Evolutionary conservation across 2,113 vertebrate species (phyloP), one percentile per base, ranked within the genome.

Genomic region (Chaenocephalus aceratus): DNA sequence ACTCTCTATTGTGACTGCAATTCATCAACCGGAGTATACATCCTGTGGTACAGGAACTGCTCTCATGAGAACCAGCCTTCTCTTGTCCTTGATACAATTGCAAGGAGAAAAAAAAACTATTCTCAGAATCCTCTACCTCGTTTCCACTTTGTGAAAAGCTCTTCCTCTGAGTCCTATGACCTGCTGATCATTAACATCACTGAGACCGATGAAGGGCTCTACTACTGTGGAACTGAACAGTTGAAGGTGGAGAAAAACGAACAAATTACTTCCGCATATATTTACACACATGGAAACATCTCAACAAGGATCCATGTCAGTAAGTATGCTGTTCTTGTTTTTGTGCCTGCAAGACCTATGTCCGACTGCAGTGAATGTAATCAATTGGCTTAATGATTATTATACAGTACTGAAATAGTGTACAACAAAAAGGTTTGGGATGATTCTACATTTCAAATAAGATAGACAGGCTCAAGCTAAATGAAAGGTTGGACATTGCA

Each of bases 21-120:
- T 26, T 0, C 0, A 34, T 23, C 61, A 34, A 0, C 0, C 21
- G 76, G 74, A 75, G 30, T 23, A 3, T 56, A 23, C n/a, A 86
- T 30, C 44, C 44, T 83, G 56, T 90, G 85, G 86, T 80, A 57
- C 77, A 88, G 75, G n/a, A 90, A 87, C 66, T 84, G 86, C n/a
- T 87, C 82, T 63, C 86, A 88, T 72, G 53, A 82, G 46, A 87
- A 88, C 49, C 86, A 87, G 23, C 84, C 80, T 11, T 0, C 85
- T 57, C 71, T 92, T 30, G 56, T 83, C 58, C 12, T 91, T 6
- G 15, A 12, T 26, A 0, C 2, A 57, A 14, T 4, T 8, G 1
- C 1, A 41, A 8, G 6, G 36, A 7, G 7, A 21, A 6, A 2
- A 18, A 0, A 10, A 48, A 2, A 49, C 0, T 36, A 0, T 15